These are phyloP conservation scores for Platycheirus albimanus DNA, from an alignment of 2,888 invertebrate species.

Conservation along the genomic window DNA sequence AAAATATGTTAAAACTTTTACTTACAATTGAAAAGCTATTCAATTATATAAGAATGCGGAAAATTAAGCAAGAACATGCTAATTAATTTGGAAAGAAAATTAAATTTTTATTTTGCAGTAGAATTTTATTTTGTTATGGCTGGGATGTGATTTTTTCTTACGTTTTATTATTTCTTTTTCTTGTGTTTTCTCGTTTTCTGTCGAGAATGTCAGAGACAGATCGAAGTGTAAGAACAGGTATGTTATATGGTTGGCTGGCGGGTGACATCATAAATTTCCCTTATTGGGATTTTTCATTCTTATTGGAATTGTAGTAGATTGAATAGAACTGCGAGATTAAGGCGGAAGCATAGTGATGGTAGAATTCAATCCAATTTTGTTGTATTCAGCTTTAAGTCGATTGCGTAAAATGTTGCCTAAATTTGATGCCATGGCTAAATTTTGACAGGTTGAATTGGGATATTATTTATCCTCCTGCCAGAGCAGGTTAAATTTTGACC, in stretches of 20 bases:
- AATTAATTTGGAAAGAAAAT: slow-evolving; percentile 39
- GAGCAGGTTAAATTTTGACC: too few relatives aligned
- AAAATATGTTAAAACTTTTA: slow-evolving; percentile 13
- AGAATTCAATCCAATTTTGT: too few relatives aligned
- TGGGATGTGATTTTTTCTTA: slow-evolving; percentile 54
- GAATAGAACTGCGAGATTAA: background rate
- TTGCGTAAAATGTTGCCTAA: too few relatives aligned
- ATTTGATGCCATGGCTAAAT: too few relatives aligned
- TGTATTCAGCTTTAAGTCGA: too few relatives aligned
- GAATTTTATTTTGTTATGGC: slow-evolving; percentile 67
- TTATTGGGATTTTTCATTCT: slow-evolving; percentile 25
- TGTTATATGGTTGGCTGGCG: slow-evolving; percentile 20
- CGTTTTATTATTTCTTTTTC: slow-evolving; percentile 27
- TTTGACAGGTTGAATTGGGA: too few relatives aligned
- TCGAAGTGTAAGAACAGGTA: slow-evolving; percentile 18
- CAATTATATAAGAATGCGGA: slow-evolving; percentile 36
- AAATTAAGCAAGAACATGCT: slow-evolving; percentile 60
- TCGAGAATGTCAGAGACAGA: slow-evolving; percentile 32
- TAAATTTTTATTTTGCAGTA: slow-evolving; percentile 39
- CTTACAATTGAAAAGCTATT: slow-evolving; percentile 35
- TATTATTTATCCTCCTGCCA: too few relatives aligned
- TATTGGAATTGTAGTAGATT: slow-evolving; percentile 55
- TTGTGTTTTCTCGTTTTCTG: slow-evolving; percentile 36
- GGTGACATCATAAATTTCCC: slow-evolving; percentile 53
- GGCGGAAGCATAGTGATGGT: background rate